Conservation (phyloP, 2,797 vertebrate species). For the Galagoides demidoff region DNA sequence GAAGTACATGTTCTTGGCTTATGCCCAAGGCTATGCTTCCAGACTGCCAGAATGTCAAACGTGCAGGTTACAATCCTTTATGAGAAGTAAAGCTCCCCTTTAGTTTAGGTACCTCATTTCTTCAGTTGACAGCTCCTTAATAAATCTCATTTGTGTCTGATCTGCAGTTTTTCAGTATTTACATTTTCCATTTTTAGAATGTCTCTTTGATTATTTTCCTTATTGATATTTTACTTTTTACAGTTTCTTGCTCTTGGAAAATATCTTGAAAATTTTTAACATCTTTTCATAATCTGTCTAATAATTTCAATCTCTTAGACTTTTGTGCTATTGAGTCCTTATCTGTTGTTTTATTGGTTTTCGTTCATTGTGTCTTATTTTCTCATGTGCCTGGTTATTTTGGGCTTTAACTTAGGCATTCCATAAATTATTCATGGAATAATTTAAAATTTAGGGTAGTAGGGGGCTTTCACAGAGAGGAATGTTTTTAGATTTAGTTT, state of each 20-base stretch:
- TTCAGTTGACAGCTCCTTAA: neutral
- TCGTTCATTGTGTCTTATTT: neutral
- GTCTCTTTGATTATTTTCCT: neutral
- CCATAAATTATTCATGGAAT: neutral
- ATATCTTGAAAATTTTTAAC: neutral
- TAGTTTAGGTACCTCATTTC: too few relatives aligned
- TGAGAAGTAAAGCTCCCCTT: too few relatives aligned
- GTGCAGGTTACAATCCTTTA: too few relatives aligned
- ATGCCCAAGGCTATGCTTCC: too few relatives aligned
- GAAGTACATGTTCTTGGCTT: too few relatives aligned
- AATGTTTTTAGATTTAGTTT: neutral
- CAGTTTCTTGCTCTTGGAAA: neutral
- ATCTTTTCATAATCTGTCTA: neutral
- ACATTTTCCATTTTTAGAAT: neutral
- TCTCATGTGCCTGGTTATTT: neutral
- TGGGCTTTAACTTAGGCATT: neutral
- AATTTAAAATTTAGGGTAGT: neutral
- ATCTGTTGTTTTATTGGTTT: neutral
- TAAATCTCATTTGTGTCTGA: neutral
- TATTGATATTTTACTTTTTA: neutral
- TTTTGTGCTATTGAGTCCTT: neutral
- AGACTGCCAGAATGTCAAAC: too few relatives aligned
- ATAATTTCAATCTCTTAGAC: neutral
- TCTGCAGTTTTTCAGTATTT: neutral
- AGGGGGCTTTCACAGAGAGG: neutral